Base-by-base conservation (phyloP, 2,113 vertebrate genomes). In the Microtus pennsylvanicus region DNA sequence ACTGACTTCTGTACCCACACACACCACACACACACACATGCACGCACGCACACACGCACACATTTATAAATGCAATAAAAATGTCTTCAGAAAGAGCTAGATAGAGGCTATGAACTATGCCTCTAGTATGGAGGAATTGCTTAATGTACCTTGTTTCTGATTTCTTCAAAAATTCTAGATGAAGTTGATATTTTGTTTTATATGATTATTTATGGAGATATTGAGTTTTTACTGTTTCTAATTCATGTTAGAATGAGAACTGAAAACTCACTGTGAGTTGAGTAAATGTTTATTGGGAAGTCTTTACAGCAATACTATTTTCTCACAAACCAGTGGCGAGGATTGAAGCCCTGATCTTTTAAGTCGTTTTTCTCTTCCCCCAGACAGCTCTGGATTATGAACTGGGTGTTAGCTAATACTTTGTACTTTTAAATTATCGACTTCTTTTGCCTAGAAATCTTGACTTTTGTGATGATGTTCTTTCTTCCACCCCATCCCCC, bases 131-230 rank as follows among this genome's bases (percentile, higher is more conserved):
- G 21, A 89, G 21, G 52, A 89, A 42, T 61, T 65, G 1, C 83
- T 95, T 93, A 65, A 76, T 88, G 9, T 55, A 28, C 13, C 47
- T 80, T 90, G 21, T 94, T 93, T 63, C 28, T 76, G 28, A 86
- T 94, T 42, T 47, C 28, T 96, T 95, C 74, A 77, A 65, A 70
- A 28, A 35, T 87, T 76, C 77, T 55, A 78, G 55, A 6, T 70
- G 11, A 80, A n/a, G 42, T 90, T 91, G 26, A 52, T 75, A 81
- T 95, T 90, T 96, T 89, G n/a, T 89, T 93, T 93, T 93, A 13
- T 86, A 50, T 94, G 74, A 50, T 94, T 91, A 65, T 65, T 91
- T 95, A 72, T 69, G 63, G 52, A 42, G 77, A 86, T 75, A 78
- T 74, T 89, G 55, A 33, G 38, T 65, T 47, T 89, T 92, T 19